Percentiles rank a stretch among this genome's conserved stretches.
Evolutionary conservation across 1,140 invertebrate genomes (phyloP).

Genomic region (Physella acuta): DNA sequence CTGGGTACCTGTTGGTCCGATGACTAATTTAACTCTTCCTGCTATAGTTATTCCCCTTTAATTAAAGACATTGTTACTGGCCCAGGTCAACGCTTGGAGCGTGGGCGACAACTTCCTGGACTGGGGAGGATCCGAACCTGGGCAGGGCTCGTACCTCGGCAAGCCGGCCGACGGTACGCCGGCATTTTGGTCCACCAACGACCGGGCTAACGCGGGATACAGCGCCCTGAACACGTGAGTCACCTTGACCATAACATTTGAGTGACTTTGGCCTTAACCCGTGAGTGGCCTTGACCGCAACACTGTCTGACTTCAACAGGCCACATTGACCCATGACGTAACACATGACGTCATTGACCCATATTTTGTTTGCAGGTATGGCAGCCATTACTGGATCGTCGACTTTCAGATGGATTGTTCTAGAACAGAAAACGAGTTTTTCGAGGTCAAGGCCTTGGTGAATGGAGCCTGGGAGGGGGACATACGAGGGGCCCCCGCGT

Average conservation of each 20-base stretch:
- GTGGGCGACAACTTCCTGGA: constrained; percentile 58
- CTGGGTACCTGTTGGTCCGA: no score
- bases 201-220: constrained; percentile 35
- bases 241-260: no score
- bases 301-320: no score
- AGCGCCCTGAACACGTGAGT: constrained; percentile 39
- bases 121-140: constrained; percentile 59
- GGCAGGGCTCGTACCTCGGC: constrained; percentile 55
- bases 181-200: constrained; percentile 60
- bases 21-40: no score
- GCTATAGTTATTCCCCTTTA: no score
- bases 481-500: constrained; percentile 34
- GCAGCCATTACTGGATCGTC: constrained; percentile 63
- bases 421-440: constrained; percentile 61
- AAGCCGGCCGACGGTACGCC: constrained; percentile 57
- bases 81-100: constrained; percentile 52
- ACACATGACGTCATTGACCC: no score
- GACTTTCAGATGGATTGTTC: constrained; percentile 63
- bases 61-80: no score
- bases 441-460: constrained; percentile 60
- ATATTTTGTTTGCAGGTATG: constrained; percentile 40
- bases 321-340: no score
- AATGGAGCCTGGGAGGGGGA: constrained; percentile 51
- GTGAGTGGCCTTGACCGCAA: no score
- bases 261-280: no score